Conservation (phyloP, 2,113 vertebrate genomes). For the Pimephales promelas region DNA sequence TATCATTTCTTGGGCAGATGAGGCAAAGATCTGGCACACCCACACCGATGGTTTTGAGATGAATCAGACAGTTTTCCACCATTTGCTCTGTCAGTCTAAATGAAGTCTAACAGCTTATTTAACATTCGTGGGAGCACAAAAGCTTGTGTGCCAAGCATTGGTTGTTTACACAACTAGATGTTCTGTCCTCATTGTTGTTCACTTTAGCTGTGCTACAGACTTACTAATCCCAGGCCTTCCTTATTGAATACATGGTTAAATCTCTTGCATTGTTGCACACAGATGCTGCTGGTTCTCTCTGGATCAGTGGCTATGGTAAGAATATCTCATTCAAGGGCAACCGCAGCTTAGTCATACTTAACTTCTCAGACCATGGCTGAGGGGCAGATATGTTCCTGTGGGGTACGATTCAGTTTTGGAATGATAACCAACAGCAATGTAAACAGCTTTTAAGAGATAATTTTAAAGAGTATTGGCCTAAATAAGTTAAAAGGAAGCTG, state of each 20-base stretch:
- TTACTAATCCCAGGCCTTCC: slow-evolving; percentile 41
- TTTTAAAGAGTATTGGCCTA: background rate
- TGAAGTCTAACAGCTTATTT: slow-evolving; percentile 38
- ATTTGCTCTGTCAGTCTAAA: slow-evolving; percentile 6
- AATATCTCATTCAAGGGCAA: slow-evolving; percentile 43
- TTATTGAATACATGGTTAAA: slow-evolving; percentile 34
- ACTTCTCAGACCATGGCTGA: slow-evolving; percentile 24
- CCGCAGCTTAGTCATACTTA: slow-evolving; percentile 26
- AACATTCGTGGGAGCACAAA: slow-evolving; percentile 9
- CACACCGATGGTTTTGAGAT: background rate
- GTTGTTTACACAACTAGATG: slow-evolving; percentile 48
- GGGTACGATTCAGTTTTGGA: background rate
- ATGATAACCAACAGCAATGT: background rate
- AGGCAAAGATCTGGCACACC: slow-evolving; percentile 11
- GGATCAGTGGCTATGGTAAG: slow-evolving; percentile 27
- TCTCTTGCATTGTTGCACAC: slow-evolving; percentile 35
- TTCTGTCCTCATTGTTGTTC: slow-evolving; percentile 40
- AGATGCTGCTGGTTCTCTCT: slow-evolving; percentile 43
- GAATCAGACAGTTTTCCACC: background rate
- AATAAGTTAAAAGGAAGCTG: background rate
- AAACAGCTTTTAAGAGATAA: slow-evolving; percentile 4
- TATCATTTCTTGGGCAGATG: slow-evolving; percentile 5
- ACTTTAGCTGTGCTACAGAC: slow-evolving; percentile 36
- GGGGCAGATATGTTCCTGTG: slow-evolving; percentile 1
- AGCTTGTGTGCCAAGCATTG: slow-evolving; percentile 18